Evolutionary conservation across 2,797 vertebrate genomes (phyloP).

Genomic region (Setipinna tenuifilis): DNA sequence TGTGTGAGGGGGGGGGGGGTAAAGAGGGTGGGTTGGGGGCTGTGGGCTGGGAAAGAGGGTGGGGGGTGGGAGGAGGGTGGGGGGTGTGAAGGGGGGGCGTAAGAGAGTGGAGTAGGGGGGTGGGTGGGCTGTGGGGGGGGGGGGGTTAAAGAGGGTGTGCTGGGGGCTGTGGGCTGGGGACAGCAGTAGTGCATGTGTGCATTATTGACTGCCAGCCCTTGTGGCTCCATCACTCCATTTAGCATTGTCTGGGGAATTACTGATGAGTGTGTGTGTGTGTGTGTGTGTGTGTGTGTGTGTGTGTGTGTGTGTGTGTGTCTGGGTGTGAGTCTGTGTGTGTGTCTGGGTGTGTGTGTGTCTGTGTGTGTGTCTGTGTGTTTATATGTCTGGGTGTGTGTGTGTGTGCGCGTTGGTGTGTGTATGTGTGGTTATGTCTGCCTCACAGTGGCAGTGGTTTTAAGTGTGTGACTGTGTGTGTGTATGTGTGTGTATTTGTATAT

Average conservation of each 20-base stretch:
- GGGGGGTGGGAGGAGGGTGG: slow-evolving; percentile 41
- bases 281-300: background rate
- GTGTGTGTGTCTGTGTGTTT: too few relatives aligned
- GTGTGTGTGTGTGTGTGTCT: background rate
- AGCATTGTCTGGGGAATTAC: slow-evolving; percentile 31
- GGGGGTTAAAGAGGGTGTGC: slow-evolving; percentile 41
- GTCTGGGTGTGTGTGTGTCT: background rate
- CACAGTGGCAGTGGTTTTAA: background rate
- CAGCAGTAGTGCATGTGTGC: slow-evolving; percentile 37
- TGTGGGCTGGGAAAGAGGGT: background rate
- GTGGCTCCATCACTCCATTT: slow-evolving; percentile 64
- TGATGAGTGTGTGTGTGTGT: slow-evolving; percentile 54
- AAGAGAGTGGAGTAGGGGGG: slow-evolving; percentile 9
- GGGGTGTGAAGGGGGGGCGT: too few relatives aligned
- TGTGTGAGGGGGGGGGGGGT: too few relatives aligned
- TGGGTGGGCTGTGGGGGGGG: slow-evolving; percentile 41
- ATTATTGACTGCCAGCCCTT: slow-evolving; percentile 66
- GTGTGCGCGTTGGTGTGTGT: background rate
- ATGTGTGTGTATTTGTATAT: too few relatives aligned
- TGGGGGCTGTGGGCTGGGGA: slow-evolving; percentile 21
- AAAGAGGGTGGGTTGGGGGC: background rate
- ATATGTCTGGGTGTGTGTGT: background rate
- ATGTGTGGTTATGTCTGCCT: background rate
- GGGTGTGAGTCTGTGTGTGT: background rate
- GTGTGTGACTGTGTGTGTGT: background rate